Evolutionary conservation across 37 sponge, comb jelly and placozoan species (phyloP).

Genomic region (Halisarca cf. caerulea): DNA sequence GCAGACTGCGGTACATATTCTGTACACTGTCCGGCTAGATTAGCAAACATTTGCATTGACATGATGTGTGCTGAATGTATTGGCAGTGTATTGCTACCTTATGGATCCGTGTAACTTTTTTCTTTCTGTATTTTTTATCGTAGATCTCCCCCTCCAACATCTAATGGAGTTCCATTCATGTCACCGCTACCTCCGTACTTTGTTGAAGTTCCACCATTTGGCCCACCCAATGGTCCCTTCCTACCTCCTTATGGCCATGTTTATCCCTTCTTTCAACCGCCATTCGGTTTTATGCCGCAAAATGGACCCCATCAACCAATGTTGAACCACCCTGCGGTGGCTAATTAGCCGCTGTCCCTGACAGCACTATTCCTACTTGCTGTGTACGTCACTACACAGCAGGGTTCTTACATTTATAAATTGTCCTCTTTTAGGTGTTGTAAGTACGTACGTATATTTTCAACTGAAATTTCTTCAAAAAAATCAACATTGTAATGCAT

Average conservation of each 20-base stretch:
- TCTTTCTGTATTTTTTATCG: background rate
- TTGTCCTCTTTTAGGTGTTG: no score
- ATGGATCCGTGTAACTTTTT: background rate
- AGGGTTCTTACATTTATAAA: no score
- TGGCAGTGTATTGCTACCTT: background rate
- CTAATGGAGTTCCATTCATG: constrained; percentile 41
- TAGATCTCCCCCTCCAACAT: constrained; percentile 36
- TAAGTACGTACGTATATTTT: no score
- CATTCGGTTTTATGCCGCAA: constrained; percentile 40
- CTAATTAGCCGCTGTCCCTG: background rate
- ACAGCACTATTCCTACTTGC: no score
- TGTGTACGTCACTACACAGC: no score
- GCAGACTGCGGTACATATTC: no score
- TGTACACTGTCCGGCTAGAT: no score
- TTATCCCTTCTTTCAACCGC: constrained; percentile 3
- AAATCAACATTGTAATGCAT: no score
- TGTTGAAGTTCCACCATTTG: constrained; percentile 28
- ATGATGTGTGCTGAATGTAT: no score
- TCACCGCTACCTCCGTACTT: constrained; percentile 40
- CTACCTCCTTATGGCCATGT: background rate
- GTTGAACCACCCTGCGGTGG: constrained; percentile 4
- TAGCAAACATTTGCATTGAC: no score
- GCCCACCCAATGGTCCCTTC: constrained; percentile 7
- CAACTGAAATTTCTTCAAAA: no score
- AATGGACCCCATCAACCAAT: background rate